These are phyloP conservation scores for Lophotriccus pileatus DNA, from an alignment of 2,797 vertebrate genomes.

Conservation along the genomic window DNA sequence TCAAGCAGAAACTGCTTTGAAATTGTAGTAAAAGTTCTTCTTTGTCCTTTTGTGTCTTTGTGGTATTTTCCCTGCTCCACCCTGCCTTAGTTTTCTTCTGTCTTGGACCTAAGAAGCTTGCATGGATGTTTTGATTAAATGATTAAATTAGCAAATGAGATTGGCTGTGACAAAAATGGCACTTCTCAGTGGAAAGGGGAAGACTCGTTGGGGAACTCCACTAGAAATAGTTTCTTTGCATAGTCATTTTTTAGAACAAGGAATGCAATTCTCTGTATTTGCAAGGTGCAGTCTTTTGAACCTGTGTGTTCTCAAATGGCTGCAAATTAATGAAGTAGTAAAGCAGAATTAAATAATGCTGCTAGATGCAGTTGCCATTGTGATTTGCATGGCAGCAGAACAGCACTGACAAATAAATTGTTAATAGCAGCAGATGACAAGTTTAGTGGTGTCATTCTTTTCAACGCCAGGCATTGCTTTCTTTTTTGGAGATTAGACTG, in stretches of 20 bases:
- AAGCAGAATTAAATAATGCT: not conserved
- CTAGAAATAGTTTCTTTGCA: not conserved
- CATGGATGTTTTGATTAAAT: not conserved
- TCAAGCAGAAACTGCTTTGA: not conserved
- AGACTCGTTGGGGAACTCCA: not conserved
- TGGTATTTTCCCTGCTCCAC: not conserved
- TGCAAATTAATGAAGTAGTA: not conserved
- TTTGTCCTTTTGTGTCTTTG: not conserved
- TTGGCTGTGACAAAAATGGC: not conserved
- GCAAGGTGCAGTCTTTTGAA: not conserved
- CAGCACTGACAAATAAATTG: not conserved
- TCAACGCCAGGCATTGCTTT: not conserved
- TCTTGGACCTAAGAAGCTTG: not conserved
- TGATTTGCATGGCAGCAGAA: not conserved
- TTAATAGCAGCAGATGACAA: not conserved
- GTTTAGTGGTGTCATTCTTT: not conserved
- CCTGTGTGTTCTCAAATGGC: not conserved
- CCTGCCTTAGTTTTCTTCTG: not conserved
- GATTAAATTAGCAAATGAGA: not conserved
- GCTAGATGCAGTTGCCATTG: not conserved
- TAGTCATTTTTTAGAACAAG: not conserved
- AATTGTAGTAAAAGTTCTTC: not conserved
- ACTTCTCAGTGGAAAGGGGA: not conserved
- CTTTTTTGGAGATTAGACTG: not conserved
- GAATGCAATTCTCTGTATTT: not conserved